A percentile compares a stretch with the other conserved stretches of the same genome.
phyloP scores from a whole-genome alignment of 2,888 invertebrate species.

The Aproaerema taeniolella region DNA sequence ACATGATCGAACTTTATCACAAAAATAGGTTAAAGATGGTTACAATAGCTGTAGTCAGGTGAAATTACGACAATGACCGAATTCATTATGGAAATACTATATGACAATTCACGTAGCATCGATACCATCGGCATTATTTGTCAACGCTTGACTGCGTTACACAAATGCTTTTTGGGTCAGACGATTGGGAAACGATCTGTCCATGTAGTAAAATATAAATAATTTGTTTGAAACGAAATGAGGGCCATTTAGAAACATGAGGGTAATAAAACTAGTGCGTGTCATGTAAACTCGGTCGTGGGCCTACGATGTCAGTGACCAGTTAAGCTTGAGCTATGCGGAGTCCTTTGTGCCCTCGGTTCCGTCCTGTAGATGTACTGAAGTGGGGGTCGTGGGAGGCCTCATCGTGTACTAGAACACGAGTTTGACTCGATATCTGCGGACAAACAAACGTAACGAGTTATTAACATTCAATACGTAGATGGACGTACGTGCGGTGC shows the following conservation, averaged over 20 bases:
- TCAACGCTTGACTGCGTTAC: conserved; percentile 66
- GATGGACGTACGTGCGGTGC: conserved; percentile 61
- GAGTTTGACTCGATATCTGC: conserved; percentile 48
- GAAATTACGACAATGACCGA: background rate
- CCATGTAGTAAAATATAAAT: conserved; percentile 75
- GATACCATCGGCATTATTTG: conserved; percentile 61
- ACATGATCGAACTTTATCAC: no score
- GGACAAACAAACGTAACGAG: conserved; percentile 50
- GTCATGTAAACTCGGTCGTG: conserved; percentile 68
- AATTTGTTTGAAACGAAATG: conserved; percentile 73
- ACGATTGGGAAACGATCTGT: conserved; percentile 74
- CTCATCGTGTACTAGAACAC: conserved; percentile 36
- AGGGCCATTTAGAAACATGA: conserved; percentile 77
- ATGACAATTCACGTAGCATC: conserved; percentile 42
- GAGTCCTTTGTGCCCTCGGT: conserved; percentile 29
- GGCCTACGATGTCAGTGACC: conserved; percentile 45
- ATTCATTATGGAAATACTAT: conserved; percentile 12
- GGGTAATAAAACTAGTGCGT: conserved; percentile 77
- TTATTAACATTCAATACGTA: conserved; percentile 66
- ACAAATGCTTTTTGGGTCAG: conserved; percentile 71
- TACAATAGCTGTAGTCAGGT: background rate
- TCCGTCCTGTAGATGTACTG: conserved; percentile 21
- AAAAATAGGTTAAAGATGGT: no score
- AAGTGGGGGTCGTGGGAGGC: conserved; percentile 35
- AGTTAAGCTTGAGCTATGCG: conserved; percentile 40